Percentiles rank a stretch among this genome's conserved stretches.
Evolutionary conservation across 2,113 vertebrate species (phyloP).

Genomic region (Phylloscopus trochiloides): DNA sequence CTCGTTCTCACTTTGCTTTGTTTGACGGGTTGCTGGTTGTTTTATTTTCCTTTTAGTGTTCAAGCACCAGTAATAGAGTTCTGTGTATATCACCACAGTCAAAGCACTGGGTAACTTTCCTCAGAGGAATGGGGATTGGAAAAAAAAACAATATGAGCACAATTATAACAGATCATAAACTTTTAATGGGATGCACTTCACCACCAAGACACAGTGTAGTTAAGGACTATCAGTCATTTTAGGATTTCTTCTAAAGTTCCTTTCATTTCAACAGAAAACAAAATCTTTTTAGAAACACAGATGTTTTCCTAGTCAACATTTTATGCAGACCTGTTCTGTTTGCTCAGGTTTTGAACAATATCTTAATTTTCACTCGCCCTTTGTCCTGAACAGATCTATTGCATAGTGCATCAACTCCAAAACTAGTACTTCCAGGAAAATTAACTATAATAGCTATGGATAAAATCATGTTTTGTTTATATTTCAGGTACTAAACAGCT

Average conservation of each 20-base stretch:
- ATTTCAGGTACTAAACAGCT: conserved; percentile 78
- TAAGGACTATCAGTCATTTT: neutral
- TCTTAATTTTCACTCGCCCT: neutral
- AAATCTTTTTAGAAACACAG: neutral
- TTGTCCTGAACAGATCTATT: neutral
- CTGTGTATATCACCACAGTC: neutral
- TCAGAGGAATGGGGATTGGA: neutral
- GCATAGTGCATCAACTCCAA: neutral
- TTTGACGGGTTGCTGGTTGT: neutral
- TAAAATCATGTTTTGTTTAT: conserved; percentile 70
- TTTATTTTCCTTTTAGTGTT: neutral
- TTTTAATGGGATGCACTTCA: neutral
- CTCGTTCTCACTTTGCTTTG: neutral
- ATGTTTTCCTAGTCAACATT: neutral
- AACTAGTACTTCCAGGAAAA: conserved; percentile 27
- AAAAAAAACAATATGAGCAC: neutral
- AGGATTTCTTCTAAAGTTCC: neutral
- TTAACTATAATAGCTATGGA: conserved; percentile 4
- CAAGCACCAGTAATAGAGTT: neutral
- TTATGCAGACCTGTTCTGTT: neutral
- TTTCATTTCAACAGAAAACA: neutral
- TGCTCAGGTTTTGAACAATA: neutral
- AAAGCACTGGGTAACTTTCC: neutral
- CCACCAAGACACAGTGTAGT: neutral
- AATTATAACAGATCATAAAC: neutral